Conservation (phyloP, 1,140 invertebrate genomes). For the Colletes gigas region DNA sequence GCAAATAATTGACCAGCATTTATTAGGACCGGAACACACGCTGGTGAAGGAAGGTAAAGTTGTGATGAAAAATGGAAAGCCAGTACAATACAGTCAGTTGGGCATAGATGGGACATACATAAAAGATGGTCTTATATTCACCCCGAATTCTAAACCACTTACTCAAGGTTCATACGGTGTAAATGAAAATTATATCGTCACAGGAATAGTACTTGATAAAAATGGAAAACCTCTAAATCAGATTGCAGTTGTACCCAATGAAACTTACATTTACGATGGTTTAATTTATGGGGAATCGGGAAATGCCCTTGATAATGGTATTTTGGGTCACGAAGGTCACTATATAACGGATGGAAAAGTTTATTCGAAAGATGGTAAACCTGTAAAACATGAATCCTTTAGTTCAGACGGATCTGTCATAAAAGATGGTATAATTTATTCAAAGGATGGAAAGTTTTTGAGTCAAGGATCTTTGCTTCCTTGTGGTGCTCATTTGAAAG, state of each 20-base stretch:
- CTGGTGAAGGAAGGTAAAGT: conserved; percentile 75
- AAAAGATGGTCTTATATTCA: conserved; percentile 77
- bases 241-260: conserved; percentile 71
- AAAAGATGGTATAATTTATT: conserved; percentile 75
- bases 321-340: conserved; percentile 72
- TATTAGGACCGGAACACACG: conserved; percentile 70
- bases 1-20: conserved; percentile 64
- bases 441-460: conserved; percentile 75
- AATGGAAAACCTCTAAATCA: conserved; percentile 74
- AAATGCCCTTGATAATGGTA: conserved; percentile 69
- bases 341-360: conserved; percentile 75
- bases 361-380: conserved; percentile 75
- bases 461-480: conserved; percentile 78
- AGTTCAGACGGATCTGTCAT: conserved; percentile 75
- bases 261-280: conserved; percentile 75
- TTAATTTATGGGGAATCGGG: conserved; percentile 73
- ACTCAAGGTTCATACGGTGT: conserved; percentile 73
- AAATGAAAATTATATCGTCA: conserved; percentile 75
- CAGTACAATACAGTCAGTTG: conserved; percentile 68
- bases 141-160: conserved; percentile 70
- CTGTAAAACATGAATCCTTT: conserved; percentile 75
- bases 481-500: conserved; percentile 73
- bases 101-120: conserved; percentile 73
- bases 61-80: conserved; percentile 75
- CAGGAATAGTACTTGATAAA: conserved; percentile 73